These are phyloP conservation scores for Poeciliopsis retropinna DNA, from an alignment of 2,113 vertebrate genomes.

Conservation along the genomic window DNA sequence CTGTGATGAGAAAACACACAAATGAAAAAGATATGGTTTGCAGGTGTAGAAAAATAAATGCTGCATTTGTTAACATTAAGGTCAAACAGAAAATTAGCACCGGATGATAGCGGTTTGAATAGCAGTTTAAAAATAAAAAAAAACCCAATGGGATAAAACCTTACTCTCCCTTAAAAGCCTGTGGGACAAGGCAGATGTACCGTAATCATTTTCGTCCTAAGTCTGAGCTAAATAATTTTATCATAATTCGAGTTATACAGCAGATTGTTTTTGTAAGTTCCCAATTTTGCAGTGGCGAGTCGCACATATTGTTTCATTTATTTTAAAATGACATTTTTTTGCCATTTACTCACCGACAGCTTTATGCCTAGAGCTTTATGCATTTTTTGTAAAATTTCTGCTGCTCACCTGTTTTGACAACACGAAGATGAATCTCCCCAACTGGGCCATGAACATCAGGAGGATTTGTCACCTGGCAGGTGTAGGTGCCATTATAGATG, in stretches of 20 bases:
- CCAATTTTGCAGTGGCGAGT: too few species aligned
- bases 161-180: neutral
- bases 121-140: neutral
- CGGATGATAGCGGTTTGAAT: neutral
- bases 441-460: conserved; percentile 86
- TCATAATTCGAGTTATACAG: neutral
- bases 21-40: neutral
- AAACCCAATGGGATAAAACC: neutral
- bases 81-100: neutral
- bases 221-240: neutral
- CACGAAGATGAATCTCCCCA: conserved; percentile 85
- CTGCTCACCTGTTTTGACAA: conserved; percentile 80
- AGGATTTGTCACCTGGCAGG: conserved; percentile 91
- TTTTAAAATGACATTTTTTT: too few species aligned
- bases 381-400: neutral
- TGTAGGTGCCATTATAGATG: conserved; percentile 90
- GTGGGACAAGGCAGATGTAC: neutral
- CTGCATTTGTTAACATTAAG: neutral
- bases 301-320: too few species aligned
- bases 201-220: neutral
- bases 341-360: too few species aligned
- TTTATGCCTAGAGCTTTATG: too few species aligned
- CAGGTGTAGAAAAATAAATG: neutral
- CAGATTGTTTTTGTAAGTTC: neutral
- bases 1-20: conserved; percentile 62